These are phyloP conservation scores for Dicycla oo DNA, from an alignment of 2,888 invertebrate genomes.

Conservation along the genomic window DNA sequence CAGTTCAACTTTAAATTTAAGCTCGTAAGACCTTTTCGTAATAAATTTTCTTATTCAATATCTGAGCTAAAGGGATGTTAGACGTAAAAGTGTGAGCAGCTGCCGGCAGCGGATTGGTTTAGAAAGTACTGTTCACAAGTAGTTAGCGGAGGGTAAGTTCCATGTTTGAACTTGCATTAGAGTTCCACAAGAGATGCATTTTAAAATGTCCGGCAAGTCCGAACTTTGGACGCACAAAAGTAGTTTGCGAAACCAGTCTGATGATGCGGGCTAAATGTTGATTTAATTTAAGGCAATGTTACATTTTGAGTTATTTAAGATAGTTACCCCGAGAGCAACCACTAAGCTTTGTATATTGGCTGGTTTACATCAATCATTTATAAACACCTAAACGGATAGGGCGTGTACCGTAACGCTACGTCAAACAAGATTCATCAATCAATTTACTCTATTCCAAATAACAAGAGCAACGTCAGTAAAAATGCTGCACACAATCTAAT, in stretches of 20 bases:
- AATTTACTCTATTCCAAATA: constrained; percentile 46
- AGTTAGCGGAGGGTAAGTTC: constrained; percentile 81
- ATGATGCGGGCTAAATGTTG: constrained; percentile 36
- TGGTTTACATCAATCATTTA: constrained; percentile 46
- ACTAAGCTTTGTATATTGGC: not conserved
- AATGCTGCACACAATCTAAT: constrained; percentile 25
- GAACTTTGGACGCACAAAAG: constrained; percentile 63
- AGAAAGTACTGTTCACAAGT: constrained; percentile 77
- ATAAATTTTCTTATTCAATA: constrained; percentile 65
- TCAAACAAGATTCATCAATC: constrained; percentile 50
- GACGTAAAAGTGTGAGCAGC: constrained; percentile 72
- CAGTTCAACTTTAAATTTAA: constrained; percentile 55
- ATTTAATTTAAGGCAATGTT: constrained; percentile 27
- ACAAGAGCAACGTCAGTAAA: constrained; percentile 46
- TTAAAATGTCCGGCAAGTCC: constrained; percentile 69
- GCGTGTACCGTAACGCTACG: constrained; percentile 21
- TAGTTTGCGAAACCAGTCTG: constrained; percentile 42
- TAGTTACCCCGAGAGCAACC: constrained; percentile 1
- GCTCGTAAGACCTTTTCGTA: constrained; percentile 45
- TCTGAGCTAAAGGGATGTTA: constrained; percentile 56
- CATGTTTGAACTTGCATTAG: constrained; percentile 79
- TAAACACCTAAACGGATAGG: constrained; percentile 21
- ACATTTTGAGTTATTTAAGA: constrained; percentile 3
- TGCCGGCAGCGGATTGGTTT: constrained; percentile 74
- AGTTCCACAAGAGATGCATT: constrained; percentile 72